Evolutionary conservation across 1,140 invertebrate genomes (phyloP).

Genomic region (Colletes latitarsis): DNA sequence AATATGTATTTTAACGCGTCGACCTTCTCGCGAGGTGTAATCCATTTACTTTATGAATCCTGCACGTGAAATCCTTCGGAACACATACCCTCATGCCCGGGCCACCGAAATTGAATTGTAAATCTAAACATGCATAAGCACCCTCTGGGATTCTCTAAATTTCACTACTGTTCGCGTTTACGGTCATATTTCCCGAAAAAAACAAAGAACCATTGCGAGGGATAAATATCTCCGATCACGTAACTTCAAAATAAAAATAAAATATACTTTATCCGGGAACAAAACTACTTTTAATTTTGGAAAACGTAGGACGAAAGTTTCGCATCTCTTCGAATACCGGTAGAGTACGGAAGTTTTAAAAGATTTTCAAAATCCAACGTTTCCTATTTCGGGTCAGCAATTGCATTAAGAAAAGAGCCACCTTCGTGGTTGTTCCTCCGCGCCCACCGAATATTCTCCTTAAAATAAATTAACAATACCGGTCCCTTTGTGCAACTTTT

Average conservation of each 20-base stretch:
- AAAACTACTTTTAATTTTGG: no score
- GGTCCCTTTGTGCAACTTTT: not conserved
- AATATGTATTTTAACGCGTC: slow-evolving; percentile 23
- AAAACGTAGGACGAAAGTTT: no score
- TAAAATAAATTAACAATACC: not conserved
- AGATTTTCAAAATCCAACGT: no score
- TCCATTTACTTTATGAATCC: slow-evolving; percentile 29
- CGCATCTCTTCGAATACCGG: no score
- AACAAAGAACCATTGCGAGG: not conserved
- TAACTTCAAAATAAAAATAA: not conserved
- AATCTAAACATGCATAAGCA: slow-evolving; percentile 23
- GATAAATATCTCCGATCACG: not conserved
- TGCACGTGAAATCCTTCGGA: slow-evolving; percentile 8
- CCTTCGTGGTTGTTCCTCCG: not conserved
- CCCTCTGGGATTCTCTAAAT: not conserved
- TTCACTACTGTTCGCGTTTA: not conserved
- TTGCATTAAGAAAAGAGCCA: no score
- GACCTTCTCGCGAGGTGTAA: not conserved
- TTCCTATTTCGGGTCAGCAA: no score
- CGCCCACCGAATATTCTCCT: not conserved
- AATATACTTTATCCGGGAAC: no score
- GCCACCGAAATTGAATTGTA: slow-evolving; percentile 35
- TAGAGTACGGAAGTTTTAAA: no score
- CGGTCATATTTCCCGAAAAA: not conserved
- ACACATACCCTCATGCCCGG: not conserved